These are phyloP conservation scores for Holacanthus passer DNA, from an alignment of 2,113 vertebrate species.

Conservation along the genomic window DNA sequence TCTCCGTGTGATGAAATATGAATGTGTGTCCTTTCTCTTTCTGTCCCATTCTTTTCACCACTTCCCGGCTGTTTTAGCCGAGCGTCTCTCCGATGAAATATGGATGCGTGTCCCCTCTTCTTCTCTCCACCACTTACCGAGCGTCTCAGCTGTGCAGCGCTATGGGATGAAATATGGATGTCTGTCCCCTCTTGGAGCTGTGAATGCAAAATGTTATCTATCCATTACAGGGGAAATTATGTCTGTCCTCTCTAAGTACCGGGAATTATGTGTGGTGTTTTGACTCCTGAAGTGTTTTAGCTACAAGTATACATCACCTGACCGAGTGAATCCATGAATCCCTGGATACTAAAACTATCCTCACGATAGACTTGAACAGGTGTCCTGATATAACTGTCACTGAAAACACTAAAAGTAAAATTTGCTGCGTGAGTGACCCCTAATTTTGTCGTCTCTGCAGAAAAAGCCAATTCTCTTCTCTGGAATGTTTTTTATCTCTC, in stretches of 20 bases:
- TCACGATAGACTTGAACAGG: background rate
- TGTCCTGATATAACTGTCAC: background rate
- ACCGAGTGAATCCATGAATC: background rate
- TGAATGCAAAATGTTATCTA: slow-evolving; percentile 48
- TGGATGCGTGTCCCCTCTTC: slow-evolving; percentile 61
- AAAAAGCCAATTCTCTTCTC: background rate
- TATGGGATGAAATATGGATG: slow-evolving; percentile 60
- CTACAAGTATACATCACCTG: slow-evolving; percentile 34
- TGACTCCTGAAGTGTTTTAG: slow-evolving; percentile 13
- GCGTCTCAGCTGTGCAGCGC: slow-evolving; percentile 22
- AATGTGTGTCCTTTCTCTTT: slow-evolving; percentile 67
- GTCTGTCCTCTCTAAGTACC: slow-evolving; percentile 11
- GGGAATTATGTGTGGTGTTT: slow-evolving; percentile 12
- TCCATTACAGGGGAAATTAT: slow-evolving; percentile 41
- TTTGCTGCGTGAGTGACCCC: background rate
- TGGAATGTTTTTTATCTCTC: background rate
- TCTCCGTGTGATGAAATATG: slow-evolving; percentile 71
- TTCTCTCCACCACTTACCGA: slow-evolving; percentile 33
- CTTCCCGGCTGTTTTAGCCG: slow-evolving; percentile 62
- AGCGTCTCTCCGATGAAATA: slow-evolving; percentile 74
- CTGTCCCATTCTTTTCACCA: slow-evolving; percentile 52
- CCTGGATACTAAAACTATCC: background rate
- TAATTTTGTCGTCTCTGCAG: background rate
- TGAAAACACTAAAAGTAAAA: background rate
- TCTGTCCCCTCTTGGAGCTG: slow-evolving; percentile 27